Percentiles rank a stretch among this genome's conserved stretches.
Evolutionary conservation across 2,888 invertebrate species (phyloP).

Genomic region (Carcina quercana): DNA sequence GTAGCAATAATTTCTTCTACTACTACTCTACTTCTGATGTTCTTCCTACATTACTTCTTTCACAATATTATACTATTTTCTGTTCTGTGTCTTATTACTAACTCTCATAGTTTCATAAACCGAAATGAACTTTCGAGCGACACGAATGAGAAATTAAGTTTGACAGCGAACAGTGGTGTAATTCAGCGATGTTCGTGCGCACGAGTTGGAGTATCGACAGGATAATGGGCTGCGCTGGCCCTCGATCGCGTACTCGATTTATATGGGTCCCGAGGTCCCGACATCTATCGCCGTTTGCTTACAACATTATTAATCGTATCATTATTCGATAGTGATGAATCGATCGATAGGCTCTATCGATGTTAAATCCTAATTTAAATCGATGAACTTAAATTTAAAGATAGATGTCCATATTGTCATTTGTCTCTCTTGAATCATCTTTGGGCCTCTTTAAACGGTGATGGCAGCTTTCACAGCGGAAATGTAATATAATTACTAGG

Average conservation of each 20-base stretch:
- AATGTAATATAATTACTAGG: too few species aligned
- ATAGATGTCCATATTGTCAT: not conserved
- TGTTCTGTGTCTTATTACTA: too few species aligned
- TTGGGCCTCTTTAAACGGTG: not conserved
- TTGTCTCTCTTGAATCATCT: not conserved
- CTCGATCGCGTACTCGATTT: slow-evolving; percentile 38
- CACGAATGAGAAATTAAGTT: slow-evolving; percentile 65
- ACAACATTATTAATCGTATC: slow-evolving; percentile 49
- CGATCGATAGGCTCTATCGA: slow-evolving; percentile 1
- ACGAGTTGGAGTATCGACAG: slow-evolving; percentile 66
- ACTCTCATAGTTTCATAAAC: slow-evolving; percentile 7
- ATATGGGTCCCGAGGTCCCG: slow-evolving; percentile 34
- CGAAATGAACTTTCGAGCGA: slow-evolving; percentile 50
- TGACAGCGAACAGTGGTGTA: slow-evolving; percentile 71
- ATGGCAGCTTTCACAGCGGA: not conserved
- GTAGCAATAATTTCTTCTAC: too few species aligned
- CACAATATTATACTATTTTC: too few species aligned
- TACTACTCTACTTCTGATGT: too few species aligned
- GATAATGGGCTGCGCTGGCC: slow-evolving; percentile 49
- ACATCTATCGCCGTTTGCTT: slow-evolving; percentile 41
- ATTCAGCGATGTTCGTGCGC: slow-evolving; percentile 70
- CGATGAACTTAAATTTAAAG: too few species aligned
- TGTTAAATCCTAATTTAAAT: too few species aligned
- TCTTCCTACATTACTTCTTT: too few species aligned
- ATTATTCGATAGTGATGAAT: slow-evolving; percentile 18